phyloP scores from a whole-genome alignment of 1,140 invertebrate genomes.

The Drosophila quadrilineata region DNA sequence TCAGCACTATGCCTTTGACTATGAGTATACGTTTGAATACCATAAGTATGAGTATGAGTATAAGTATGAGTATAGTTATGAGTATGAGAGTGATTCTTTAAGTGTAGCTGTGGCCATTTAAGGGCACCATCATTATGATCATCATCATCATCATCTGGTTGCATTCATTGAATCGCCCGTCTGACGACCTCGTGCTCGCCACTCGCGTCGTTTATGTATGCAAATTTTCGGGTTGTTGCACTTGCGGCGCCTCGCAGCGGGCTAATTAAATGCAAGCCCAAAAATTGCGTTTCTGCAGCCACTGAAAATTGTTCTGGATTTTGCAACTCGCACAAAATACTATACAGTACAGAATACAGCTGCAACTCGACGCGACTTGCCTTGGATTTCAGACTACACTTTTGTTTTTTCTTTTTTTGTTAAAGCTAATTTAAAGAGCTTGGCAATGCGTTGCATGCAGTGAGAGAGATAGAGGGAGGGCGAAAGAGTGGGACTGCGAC shows the following conservation, averaged over 20 bases:
- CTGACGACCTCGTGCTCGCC: neutral
- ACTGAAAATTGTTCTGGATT: constrained; percentile 41
- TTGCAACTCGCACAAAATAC: constrained; percentile 47
- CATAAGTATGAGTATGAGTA: neutral
- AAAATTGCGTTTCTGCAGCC: constrained; percentile 49
- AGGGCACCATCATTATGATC: too few relatives aligned
- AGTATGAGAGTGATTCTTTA: too few relatives aligned
- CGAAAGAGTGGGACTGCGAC: neutral
- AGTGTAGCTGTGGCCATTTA: too few relatives aligned
- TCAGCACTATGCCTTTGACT: constrained; percentile 45
- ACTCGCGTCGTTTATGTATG: constrained; percentile 39
- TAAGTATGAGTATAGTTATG: too few relatives aligned
- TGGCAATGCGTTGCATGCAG: too few relatives aligned
- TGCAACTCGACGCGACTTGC: constrained; percentile 13
- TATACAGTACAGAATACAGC: constrained; percentile 28
- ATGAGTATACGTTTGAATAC: neutral
- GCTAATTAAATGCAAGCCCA: constrained; percentile 68
- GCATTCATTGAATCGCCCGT: constrained; percentile 44
- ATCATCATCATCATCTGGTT: too few relatives aligned
- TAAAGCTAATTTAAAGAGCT: constrained; percentile 70
- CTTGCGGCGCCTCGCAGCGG: constrained; percentile 58
- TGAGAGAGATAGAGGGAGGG: neutral
- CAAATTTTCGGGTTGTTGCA: constrained; percentile 71
- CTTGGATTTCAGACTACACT: neutral
- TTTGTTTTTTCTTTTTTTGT: constrained; percentile 5